Conservation (phyloP, 2,113 vertebrate species). For the Archilochus colubris region DNA sequence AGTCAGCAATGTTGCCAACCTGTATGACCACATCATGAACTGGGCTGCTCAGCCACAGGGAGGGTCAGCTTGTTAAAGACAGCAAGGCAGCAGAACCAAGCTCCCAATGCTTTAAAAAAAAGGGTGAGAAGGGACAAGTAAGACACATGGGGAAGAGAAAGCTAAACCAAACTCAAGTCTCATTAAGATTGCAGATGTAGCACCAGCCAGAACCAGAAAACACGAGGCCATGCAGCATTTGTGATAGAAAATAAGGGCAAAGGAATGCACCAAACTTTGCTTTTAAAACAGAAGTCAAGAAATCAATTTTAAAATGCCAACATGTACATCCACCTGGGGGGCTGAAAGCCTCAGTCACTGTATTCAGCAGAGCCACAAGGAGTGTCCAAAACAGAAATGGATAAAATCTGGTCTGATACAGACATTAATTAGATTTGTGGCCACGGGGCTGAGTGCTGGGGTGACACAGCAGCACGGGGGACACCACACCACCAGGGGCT, state of each 20-base stretch:
- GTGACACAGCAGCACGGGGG: rapidly evolving
- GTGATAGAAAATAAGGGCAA: slow-evolving; percentile 6
- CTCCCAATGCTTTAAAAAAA: background rate
- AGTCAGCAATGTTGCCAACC: background rate
- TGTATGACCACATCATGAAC: slow-evolving; percentile 33
- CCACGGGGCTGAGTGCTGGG: background rate
- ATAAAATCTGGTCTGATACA: background rate
- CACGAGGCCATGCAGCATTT: slow-evolving; percentile 58
- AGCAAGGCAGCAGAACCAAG: slow-evolving; percentile 21
- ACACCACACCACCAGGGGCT: background rate
- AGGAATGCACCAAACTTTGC: background rate
- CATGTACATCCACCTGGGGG: background rate
- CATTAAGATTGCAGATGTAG: slow-evolving; percentile 20
- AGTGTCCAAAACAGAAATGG: background rate
- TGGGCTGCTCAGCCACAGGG: background rate
- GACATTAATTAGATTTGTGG: background rate
- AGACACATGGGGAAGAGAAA: background rate
- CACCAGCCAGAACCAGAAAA: slow-evolving; percentile 29
- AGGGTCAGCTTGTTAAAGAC: slow-evolving; percentile 28
- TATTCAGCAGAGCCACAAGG: background rate
- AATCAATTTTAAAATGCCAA: slow-evolving; percentile 26
- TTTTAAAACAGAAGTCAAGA: slow-evolving; percentile 18
- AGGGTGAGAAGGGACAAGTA: background rate
- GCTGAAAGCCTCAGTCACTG: slow-evolving; percentile 57
- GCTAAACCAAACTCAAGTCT: background rate